Percentiles rank a stretch among this genome's conserved stretches.
These are phyloP conservation scores for Theretra japonica DNA, from an alignment of 2,888 invertebrate species.

Conservation along the genomic window DNA sequence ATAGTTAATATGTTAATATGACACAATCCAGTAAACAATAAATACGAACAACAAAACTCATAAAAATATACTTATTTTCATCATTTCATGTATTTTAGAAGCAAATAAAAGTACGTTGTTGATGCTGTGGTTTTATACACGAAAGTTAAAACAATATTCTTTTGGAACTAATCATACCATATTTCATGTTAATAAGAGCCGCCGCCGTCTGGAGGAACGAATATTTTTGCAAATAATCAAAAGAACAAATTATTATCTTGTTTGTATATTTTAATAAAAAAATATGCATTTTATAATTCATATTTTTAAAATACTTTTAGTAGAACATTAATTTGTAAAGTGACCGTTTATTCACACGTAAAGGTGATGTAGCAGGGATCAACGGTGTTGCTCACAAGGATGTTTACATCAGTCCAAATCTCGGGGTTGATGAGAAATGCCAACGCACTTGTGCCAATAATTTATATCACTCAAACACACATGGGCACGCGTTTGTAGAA, in stretches of 20 bases:
- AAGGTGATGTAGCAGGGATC: background rate
- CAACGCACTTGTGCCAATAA: slow-evolving; percentile 52
- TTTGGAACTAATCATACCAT: too few species aligned
- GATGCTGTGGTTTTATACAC: too few species aligned
- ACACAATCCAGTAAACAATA: too few species aligned
- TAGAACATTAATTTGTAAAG: slow-evolving; percentile 12
- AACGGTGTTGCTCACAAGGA: slow-evolving; percentile 34
- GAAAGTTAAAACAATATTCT: too few species aligned
- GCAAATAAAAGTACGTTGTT: too few species aligned
- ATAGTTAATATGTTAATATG: too few species aligned
- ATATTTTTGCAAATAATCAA: background rate
- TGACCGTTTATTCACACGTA: background rate
- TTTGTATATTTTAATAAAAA: background rate
- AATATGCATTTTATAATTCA: background rate
- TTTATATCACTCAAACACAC: slow-evolving; percentile 40
- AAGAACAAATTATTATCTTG: background rate
- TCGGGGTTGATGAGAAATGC: slow-evolving; percentile 42
- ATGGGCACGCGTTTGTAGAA: slow-evolving; percentile 23
- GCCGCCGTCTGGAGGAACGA: background rate
- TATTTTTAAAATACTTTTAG: background rate
- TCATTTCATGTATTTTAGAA: too few species aligned
- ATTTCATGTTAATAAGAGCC: background rate
- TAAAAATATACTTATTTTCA: too few species aligned
- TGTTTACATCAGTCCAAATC: slow-evolving; percentile 45
- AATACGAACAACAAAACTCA: too few species aligned